Evolutionary conservation across 2,888 invertebrate genomes (phyloP), one percentile per base, ranked within the genome.

Genomic region (Leptinotarsa rubiginosa): DNA sequence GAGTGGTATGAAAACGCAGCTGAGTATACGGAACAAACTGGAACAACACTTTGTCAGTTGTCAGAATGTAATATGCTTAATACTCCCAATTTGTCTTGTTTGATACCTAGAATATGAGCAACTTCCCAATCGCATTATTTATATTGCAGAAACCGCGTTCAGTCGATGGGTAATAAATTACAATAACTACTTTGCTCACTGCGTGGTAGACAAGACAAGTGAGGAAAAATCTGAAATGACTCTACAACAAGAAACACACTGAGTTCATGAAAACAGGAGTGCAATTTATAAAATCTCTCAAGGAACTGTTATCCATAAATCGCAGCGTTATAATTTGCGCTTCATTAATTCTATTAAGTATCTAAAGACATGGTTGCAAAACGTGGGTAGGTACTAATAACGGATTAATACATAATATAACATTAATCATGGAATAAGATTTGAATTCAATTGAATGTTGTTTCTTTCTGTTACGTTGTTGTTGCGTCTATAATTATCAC

Each of bases 351-450:
- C 69, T 56, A 59, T 56, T 56, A 69, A 56, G 16, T 54, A 56
- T 69, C 18, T 56, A 25, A 49, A 67, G 16, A 67, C 67, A 31
- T 52, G 49, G 18, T 67, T 49, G 67, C 22, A 25, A 49, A 52
- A 69, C 56, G 47, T 69, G 59, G 69, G 69, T 69, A 47, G 69
- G 47, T 31, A 69, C 16, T 69, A 69, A 69, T 69, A 16, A 68
- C 54, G 15, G 52, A 54, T 22, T 18, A 67, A 49, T 68, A 4
- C 50, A 15, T 16, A 15, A n/a, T 13, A 49, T 66, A 47, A n/a
- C 41, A 69, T 56, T 56, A 69, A 69, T 69, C 47, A 52, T 16
- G 16, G 22, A 47, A 69, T 69, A 47, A 69, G 54, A 22, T 15
- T 50, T 52, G 16, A 22, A n/a, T 67, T 69, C 5, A 62, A 62